These are phyloP conservation scores for Chunga burmeisteri DNA, from an alignment of 2,113 vertebrate genomes.

Conservation along the genomic window DNA sequence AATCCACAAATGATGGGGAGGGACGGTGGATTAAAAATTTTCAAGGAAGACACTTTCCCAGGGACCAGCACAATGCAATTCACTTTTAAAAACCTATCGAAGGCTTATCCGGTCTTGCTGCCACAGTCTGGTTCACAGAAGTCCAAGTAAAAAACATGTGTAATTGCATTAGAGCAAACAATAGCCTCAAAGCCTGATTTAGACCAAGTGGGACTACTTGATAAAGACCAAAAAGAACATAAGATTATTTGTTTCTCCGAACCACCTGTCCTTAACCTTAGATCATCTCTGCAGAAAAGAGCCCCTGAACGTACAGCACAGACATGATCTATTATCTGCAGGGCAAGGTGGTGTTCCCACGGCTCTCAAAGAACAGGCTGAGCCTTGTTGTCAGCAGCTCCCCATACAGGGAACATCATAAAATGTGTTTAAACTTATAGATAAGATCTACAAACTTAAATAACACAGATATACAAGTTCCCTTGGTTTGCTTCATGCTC, in stretches of 20 bases:
- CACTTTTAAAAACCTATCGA: constrained; percentile 51
- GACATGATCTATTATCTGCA: constrained; percentile 22
- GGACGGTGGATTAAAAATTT: constrained; percentile 58
- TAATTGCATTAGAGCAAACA: constrained; percentile 72
- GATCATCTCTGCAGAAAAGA: constrained; percentile 46
- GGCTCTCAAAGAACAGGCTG: constrained; percentile 57
- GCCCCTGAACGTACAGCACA: neutral
- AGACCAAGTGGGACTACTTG: constrained; percentile 24
- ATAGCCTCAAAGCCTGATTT: constrained; percentile 65
- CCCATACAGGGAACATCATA: neutral
- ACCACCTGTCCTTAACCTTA: constrained; percentile 64
- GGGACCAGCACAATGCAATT: constrained; percentile 50
- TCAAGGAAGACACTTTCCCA: constrained; percentile 73
- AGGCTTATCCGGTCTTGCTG: constrained; percentile 53
- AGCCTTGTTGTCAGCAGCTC: neutral
- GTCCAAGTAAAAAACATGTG: constrained; percentile 47
- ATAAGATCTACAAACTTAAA: neutral
- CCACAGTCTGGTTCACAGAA: constrained; percentile 45
- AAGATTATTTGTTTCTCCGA: constrained; percentile 65
- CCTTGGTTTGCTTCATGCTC: neutral
- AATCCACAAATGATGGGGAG: neutral
- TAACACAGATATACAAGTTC: neutral
- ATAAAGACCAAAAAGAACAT: constrained; percentile 49
- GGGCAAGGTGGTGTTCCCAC: constrained; percentile 59
- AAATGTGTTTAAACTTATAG: neutral